phyloP scores from a whole-genome alignment of 2,888 invertebrate genomes.

The Gnatocerus cornutus region DNA sequence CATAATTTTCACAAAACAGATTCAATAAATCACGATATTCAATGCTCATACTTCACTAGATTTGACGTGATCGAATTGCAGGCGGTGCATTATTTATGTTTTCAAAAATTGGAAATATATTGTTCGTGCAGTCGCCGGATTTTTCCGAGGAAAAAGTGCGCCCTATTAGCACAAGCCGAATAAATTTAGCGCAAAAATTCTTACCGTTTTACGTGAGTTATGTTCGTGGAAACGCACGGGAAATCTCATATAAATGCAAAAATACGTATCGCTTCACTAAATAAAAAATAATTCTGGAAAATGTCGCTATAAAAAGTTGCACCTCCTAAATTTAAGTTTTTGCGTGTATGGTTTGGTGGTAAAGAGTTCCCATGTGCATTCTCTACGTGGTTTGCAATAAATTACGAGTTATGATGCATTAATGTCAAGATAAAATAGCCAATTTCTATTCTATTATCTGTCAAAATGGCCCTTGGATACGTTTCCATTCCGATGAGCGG shows the following conservation, averaged over 20 bases:
- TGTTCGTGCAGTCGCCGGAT: conserved; percentile 4
- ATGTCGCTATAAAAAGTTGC: conserved; percentile 53
- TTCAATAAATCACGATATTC: conserved; percentile 1
- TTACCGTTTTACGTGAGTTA: conserved; percentile 38
- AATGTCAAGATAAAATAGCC: conserved; percentile 64
- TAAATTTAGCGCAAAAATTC: conserved; percentile 28
- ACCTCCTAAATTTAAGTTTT: conserved; percentile 52
- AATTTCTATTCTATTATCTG: conserved; percentile 69
- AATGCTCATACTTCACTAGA: conserved; percentile 1
- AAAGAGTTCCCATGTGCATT: conserved; percentile 49
- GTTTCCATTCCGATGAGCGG: conserved; percentile 57
- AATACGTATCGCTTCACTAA: conserved; percentile 35
- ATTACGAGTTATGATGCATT: conserved; percentile 60
- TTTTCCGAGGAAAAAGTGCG: conserved; percentile 12
- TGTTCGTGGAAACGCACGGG: conserved; percentile 39
- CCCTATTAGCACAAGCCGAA: conserved; percentile 20
- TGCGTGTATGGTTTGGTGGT: conserved; percentile 30
- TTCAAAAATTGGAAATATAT: conserved; percentile 3
- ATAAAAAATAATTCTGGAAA: conserved; percentile 40
- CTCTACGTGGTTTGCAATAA: conserved; percentile 47
- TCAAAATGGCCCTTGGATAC: conserved; percentile 65
- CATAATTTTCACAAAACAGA: conserved; percentile 5
- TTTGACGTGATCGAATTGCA: conserved; percentile 12
- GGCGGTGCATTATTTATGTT: conserved; percentile 10
- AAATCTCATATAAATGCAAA: conserved; percentile 62